Evolutionary conservation across 2,888 invertebrate genomes (phyloP).

Genomic region (Apodemia duryi): DNA sequence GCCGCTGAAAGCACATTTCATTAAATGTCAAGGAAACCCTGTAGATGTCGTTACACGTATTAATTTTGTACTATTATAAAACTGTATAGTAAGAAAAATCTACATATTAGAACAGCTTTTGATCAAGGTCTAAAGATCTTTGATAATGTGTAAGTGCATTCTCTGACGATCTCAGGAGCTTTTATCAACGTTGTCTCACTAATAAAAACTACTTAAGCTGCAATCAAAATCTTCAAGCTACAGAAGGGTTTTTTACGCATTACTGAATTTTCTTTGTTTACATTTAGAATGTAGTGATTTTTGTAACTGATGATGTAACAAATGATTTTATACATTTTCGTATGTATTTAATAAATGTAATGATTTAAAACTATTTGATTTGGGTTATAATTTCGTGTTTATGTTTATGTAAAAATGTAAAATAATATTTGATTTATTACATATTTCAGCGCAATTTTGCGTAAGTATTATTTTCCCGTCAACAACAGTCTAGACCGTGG

Average conservation of each 20-base stretch:
- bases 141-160: conserved; percentile 4
- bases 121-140: conserved; percentile 14
- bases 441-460: conserved; percentile 54
- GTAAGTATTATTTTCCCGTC: conserved; percentile 61
- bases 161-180: neutral
- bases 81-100: conserved; percentile 4
- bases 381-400: neutral
- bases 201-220: conserved; percentile 4
- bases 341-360: neutral
- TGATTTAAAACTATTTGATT: neutral
- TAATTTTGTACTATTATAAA: neutral
- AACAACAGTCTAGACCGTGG: conserved; percentile 65
- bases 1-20: too few species aligned
- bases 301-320: neutral
- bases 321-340: neutral
- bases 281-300: neutral
- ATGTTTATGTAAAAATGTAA: neutral
- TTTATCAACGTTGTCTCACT: conserved; percentile 2
- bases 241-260: neutral
- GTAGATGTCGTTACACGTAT: too few species aligned
- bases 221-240: conserved; percentile 1
- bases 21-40: too few species aligned
- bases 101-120: conserved; percentile 8
- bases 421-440: conserved; percentile 17
- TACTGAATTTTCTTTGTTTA: neutral